Percentiles rank a stretch among this genome's conserved stretches.
phyloP scores from a whole-genome alignment of 2,797 vertebrate genomes.

The Peromyscus eremicus region DNA sequence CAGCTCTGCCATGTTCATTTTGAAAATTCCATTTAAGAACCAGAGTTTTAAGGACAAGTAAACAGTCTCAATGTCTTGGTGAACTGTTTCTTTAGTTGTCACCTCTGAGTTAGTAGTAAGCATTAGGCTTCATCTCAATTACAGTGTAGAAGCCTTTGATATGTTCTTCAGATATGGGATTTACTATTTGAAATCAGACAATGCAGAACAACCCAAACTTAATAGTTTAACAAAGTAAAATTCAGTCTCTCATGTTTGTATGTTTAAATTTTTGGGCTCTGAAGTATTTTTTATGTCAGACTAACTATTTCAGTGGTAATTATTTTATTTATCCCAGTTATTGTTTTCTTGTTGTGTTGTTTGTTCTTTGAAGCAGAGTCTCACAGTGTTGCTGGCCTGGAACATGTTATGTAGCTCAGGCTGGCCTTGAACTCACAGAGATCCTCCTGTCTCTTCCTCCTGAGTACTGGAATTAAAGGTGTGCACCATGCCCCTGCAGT shows the following conservation, averaged over 20 bases:
- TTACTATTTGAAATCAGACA: constrained; percentile 64
- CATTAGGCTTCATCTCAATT: constrained; percentile 64
- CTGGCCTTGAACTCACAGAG: neutral
- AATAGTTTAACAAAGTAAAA: constrained; percentile 48
- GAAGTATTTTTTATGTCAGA: constrained; percentile 62
- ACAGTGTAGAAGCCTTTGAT: constrained; percentile 59
- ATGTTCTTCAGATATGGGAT: constrained; percentile 50
- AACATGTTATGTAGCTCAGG: neutral
- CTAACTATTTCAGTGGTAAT: constrained; percentile 54
- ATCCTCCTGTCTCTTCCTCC: neutral
- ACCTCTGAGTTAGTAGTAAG: constrained; percentile 76
- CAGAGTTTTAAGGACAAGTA: constrained; percentile 86
- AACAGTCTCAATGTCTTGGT: constrained; percentile 80
- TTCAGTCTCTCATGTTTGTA: constrained; percentile 64
- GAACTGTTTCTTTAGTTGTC: constrained; percentile 58
- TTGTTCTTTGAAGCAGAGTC: neutral
- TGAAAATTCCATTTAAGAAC: constrained; percentile 86
- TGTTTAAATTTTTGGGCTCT: constrained; percentile 61
- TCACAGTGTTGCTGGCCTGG: neutral
- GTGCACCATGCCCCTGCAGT: constrained; percentile 29
- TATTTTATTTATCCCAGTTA: constrained; percentile 48
- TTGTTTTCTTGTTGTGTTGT: neutral
- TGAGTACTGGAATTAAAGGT: neutral
- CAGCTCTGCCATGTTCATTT: constrained; percentile 89
- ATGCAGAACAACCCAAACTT: constrained; percentile 41